Percentiles rank a stretch among this genome's conserved stretches.
These are phyloP conservation scores for Epizoanthus ramosus DNA, from an alignment of 92 coral and sea anemone species.

Conservation along the genomic window DNA sequence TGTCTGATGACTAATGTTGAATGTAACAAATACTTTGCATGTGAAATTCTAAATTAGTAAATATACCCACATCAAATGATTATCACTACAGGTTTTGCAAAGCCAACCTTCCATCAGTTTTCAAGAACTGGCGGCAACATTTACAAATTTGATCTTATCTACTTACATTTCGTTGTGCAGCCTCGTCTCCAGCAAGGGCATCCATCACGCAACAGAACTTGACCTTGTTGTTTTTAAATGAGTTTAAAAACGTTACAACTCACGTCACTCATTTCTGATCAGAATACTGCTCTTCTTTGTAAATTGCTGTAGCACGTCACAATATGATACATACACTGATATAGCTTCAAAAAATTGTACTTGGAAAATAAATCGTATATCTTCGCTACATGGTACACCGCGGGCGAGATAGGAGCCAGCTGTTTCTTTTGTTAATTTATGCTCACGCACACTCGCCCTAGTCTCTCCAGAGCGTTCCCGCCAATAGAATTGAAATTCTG, in stretches of 20 bases:
- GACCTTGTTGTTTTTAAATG: too few species aligned
- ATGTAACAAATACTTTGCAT: too few species aligned
- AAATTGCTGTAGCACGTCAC: neutral
- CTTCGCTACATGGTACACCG: neutral
- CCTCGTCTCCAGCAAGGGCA: conserved; percentile 33
- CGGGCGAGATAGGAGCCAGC: neutral
- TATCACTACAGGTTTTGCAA: too few species aligned
- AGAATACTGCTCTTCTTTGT: neutral
- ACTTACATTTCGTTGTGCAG: conserved; percentile 39
- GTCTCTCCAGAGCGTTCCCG: conserved; percentile 21
- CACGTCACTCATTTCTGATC: neutral
- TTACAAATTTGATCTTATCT: too few species aligned
- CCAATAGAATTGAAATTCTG: conserved; percentile 21
- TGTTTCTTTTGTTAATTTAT: neutral
- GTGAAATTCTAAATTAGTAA: too few species aligned
- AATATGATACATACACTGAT: neutral
- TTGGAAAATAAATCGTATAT: too few species aligned
- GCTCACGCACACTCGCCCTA: neutral
- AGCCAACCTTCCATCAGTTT: too few species aligned
- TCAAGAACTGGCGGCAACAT: too few species aligned
- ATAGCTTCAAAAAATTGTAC: too few species aligned
- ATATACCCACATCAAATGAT: too few species aligned
- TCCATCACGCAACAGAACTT: conserved; percentile 10
- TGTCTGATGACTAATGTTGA: too few species aligned
- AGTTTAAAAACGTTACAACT: neutral